phyloP scores from a whole-genome alignment of 2,888 invertebrate species.

The Autographa gamma region DNA sequence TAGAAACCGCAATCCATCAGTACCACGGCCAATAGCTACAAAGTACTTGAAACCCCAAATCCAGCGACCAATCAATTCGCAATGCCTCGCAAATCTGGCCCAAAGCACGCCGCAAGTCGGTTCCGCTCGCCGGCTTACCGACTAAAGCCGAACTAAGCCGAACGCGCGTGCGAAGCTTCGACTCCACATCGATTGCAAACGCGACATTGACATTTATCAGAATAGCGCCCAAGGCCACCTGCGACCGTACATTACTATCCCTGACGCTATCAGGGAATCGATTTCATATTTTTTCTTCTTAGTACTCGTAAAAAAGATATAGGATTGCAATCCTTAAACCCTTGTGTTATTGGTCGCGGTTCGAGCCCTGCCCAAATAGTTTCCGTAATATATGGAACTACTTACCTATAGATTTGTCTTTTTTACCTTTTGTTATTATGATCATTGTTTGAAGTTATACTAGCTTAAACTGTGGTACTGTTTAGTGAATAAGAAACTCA shows the following conservation, averaged over 20 bases:
- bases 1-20: slow-evolving; percentile 31
- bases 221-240: slow-evolving; percentile 58
- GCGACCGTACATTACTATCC: slow-evolving; percentile 47
- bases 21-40: slow-evolving; percentile 32
- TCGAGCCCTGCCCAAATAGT: background rate
- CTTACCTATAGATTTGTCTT: background rate
- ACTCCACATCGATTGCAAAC: slow-evolving; percentile 52
- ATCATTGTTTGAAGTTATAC: background rate
- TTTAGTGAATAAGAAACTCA: background rate
- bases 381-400: slow-evolving; percentile 1
- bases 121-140: slow-evolving; percentile 53
- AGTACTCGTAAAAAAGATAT: slow-evolving; percentile 48
- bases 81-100: slow-evolving; percentile 54
- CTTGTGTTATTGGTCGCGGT: slow-evolving; percentile 28
- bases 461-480: background rate
- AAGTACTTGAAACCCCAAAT: slow-evolving; percentile 47
- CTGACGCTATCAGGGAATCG: slow-evolving; percentile 47
- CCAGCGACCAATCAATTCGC: slow-evolving; percentile 50
- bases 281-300: slow-evolving; percentile 53
- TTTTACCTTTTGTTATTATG: background rate
- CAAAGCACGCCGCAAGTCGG: slow-evolving; percentile 52
- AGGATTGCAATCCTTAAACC: slow-evolving; percentile 37
- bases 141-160: slow-evolving; percentile 50
- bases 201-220: slow-evolving; percentile 61
- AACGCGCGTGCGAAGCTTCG: slow-evolving; percentile 52